Conservation (phyloP, 2,888 invertebrate species). For the Gari tellinella region DNA sequence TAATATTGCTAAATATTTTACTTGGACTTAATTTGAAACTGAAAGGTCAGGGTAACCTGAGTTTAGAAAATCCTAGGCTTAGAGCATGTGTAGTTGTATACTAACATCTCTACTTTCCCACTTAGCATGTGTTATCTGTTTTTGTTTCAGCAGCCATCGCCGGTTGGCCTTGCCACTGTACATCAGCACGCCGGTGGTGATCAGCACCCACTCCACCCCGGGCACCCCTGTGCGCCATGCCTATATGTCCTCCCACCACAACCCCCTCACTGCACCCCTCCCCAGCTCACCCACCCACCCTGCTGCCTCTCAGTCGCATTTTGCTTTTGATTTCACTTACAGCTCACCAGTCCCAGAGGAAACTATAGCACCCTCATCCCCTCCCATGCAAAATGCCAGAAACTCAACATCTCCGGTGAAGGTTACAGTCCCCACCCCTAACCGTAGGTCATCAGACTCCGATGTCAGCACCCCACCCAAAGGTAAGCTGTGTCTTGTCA, state of each 20-base stretch:
- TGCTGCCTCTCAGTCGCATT: constrained; percentile 65
- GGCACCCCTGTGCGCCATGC: constrained; percentile 22
- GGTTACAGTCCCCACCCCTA: constrained; percentile 87
- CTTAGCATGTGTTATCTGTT: constrained; percentile 6
- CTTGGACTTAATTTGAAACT: too few species aligned
- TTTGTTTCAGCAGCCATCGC: constrained; percentile 15
- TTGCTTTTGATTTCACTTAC: constrained; percentile 78
- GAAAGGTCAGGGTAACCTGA: too few species aligned
- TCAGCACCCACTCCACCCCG: constrained; percentile 37
- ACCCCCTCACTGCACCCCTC: constrained; percentile 20
- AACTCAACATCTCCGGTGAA: constrained; percentile 85
- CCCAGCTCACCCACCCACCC: constrained; percentile 43
- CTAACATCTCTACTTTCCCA: too few species aligned
- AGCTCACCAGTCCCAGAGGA: constrained; percentile 83
- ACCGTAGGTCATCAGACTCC: constrained; percentile 94
- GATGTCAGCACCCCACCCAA: constrained; percentile 97
- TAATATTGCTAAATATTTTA: too few species aligned
- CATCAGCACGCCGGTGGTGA: constrained; percentile 54
- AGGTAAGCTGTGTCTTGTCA: constrained; percentile 88
- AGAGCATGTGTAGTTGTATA: too few species aligned
- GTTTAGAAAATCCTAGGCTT: too few species aligned
- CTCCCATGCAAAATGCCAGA: constrained; percentile 72
- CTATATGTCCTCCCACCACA: constrained; percentile 8
- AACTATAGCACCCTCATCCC: constrained; percentile 68
- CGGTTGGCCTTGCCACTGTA: constrained; percentile 20